Conservation (phyloP, 2,888 invertebrate species). For the Dichetophora obliterata region DNA sequence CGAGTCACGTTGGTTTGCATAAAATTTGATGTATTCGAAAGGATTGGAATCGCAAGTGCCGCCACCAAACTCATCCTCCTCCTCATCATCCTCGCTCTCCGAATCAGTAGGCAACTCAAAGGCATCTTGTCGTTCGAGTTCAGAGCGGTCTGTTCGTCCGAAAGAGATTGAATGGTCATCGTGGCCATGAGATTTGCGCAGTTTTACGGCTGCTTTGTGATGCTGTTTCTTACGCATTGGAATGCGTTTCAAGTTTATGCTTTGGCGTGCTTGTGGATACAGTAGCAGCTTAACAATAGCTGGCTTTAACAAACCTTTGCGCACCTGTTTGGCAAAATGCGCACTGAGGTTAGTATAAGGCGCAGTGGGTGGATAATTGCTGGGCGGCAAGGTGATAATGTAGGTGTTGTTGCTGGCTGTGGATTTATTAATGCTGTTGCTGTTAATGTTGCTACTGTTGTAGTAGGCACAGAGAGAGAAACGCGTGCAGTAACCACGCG, state of each 20-base stretch:
- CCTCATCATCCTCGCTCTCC: conserved; percentile 70
- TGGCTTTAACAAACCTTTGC: conserved; percentile 78
- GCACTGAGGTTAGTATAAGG: conserved; percentile 84
- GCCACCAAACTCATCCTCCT: conserved; percentile 54
- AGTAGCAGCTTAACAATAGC: conserved; percentile 81
- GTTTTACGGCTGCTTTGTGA: conserved; percentile 67
- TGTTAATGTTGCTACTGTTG: too few relatives aligned
- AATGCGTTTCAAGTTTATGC: conserved; percentile 72
- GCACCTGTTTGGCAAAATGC: conserved; percentile 81
- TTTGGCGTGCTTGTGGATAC: conserved; percentile 75
- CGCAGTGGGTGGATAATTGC: conserved; percentile 81
- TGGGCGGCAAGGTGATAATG: conserved; percentile 76
- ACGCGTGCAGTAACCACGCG: conserved; percentile 73
- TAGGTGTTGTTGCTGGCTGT: conserved; percentile 49
- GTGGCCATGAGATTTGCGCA: conserved; percentile 50
- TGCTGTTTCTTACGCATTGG: conserved; percentile 70
- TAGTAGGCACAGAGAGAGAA: conserved; percentile 72
- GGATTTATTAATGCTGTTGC: conserved; percentile 34
- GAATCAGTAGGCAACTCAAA: conserved; percentile 69
- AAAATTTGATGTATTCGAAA: conserved; percentile 78
- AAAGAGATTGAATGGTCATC: conserved; percentile 44
- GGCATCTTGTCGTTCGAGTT: conserved; percentile 74
- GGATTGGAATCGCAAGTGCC: conserved; percentile 73
- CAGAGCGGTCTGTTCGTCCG: conserved; percentile 52
- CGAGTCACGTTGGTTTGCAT: conserved; percentile 71